Conservation (phyloP, 2,888 invertebrate species). For the Homarus gammarus region DNA sequence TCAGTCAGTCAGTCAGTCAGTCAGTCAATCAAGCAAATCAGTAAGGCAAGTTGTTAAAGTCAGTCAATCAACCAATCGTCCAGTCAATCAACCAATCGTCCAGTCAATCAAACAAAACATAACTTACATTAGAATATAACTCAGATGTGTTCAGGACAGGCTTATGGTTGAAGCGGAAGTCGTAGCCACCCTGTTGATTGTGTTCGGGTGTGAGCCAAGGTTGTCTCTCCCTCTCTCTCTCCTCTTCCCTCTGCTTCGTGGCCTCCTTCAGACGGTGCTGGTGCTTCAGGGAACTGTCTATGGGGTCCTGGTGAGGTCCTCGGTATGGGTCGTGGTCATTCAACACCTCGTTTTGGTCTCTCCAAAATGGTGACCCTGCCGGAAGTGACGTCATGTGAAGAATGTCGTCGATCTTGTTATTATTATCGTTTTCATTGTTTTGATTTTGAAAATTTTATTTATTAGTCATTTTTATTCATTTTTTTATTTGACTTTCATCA, state of each 20-base stretch:
- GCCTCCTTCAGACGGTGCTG: not conserved
- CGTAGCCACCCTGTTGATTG: slow-evolving; percentile 25
- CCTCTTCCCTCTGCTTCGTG: not conserved
- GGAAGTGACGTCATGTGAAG: no score
- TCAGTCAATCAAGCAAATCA: not conserved
- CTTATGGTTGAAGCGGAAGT: slow-evolving; percentile 44
- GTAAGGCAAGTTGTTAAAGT: not conserved
- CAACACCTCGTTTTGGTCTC: not conserved
- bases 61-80: not conserved
- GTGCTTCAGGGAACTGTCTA: no score
- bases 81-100: no score
- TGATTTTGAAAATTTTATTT: no score
- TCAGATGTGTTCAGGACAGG: slow-evolving; percentile 30
- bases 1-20: no score
- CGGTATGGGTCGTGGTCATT: not conserved
- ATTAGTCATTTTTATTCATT: no score
- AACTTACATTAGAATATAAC: slow-evolving; percentile 42
- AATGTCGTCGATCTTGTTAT: no score
- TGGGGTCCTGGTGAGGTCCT: not conserved
- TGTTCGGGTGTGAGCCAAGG: not conserved
- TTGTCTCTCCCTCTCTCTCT: not conserved
- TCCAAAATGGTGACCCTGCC: slow-evolving; percentile 18
- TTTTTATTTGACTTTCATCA: no score
- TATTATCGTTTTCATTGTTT: no score
- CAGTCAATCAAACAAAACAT: no score